Percentiles rank a stretch among this genome's conserved stretches.
Conservation (phyloP, 2,113 vertebrate species). For the Gracilinanus agilis region DNA sequence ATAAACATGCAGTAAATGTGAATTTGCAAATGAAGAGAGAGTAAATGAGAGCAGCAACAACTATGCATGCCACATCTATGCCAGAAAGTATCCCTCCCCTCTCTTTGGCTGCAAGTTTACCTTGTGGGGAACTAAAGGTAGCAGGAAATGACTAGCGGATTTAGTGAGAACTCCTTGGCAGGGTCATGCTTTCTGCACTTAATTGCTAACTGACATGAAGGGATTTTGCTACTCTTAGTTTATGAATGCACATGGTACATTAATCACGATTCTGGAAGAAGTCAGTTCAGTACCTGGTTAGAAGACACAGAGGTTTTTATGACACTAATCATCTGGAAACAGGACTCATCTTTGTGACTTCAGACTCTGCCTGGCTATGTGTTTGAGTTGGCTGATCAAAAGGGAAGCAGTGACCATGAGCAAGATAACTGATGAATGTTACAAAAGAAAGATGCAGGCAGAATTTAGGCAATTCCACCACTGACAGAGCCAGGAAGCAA, state of each 20-base stretch:
- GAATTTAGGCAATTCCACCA: background rate
- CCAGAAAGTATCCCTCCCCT: background rate
- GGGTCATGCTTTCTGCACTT: background rate
- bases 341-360: background rate
- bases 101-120: background rate
- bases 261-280: background rate
- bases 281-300: background rate
- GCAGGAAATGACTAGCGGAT: background rate
- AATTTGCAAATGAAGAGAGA: background rate
- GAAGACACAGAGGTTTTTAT: background rate
- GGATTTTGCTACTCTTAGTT: background rate
- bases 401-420: background rate
- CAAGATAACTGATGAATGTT: background rate
- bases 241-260: background rate
- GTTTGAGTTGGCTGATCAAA: background rate
- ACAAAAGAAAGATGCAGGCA: background rate
- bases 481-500: background rate
- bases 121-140: background rate
- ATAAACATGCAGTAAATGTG: background rate
- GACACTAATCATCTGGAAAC: background rate
- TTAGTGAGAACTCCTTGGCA: background rate
- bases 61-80: background rate
- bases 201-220: background rate
- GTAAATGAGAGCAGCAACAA: too few relatives aligned
- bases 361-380: background rate